Evolutionary conservation across 2,888 invertebrate species (phyloP), one percentile per base, ranked within the genome.

Genomic region (Morpho helenor): DNA sequence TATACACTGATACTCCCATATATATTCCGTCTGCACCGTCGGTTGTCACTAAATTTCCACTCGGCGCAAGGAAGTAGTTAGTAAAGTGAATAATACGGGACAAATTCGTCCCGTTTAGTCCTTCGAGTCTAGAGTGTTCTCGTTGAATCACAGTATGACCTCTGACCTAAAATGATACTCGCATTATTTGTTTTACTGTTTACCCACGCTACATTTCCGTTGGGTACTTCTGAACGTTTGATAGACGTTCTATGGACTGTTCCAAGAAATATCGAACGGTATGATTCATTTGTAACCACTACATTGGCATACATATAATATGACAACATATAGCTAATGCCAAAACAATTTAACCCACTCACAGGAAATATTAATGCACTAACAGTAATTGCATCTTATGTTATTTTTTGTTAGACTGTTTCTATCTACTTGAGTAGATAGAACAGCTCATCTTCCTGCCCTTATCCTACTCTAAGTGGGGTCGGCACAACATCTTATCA

Each of bases 71-170:
- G 66, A 67, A 64, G 66, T 65, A 48, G 65, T 63, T 63, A 51
- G 56, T 68, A 65, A 68, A 70, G 65, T 66, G 66, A 65, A 68
- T 69, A 68, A 69, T 70, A 58, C 62, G 64, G 47, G 62, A 61
- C 63, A 56, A 63, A 65, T 64, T 68, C 61, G 61, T 59, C 57
- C 60, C 56, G 52, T 57, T 57, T 50, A 57, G 52, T 60, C 56
- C 59, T 45, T 52, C 22, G 60, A 48, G 58, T 62, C 62, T 61
- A 63, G 65, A 65, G 55, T 44, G 59, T 66, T 69, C 65, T 58
- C 59, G 56, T 54, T 65, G 55, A 56, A 62, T 59, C 62, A 64
- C 64, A 45, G 51, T 49, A 46, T 57, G 64, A 62, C 60, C 62
- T 62, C 58, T 62, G 60, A 55, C 60, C 62, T 57, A 46, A 46